Conservation (phyloP, 2,113 vertebrate genomes). For the Xiphophorus maculatus region DNA sequence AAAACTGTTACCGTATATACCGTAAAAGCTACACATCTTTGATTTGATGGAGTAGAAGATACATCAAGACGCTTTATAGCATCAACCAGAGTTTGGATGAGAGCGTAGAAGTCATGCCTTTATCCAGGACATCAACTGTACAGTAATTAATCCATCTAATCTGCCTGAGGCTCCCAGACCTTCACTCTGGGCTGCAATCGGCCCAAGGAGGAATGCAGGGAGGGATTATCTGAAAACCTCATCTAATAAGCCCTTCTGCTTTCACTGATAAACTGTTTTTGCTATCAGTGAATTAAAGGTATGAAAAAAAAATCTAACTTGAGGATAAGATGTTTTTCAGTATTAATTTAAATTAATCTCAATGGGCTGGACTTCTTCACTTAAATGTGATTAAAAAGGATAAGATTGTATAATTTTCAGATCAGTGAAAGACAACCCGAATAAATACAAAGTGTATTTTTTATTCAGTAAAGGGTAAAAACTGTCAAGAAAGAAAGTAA, state of each 20-base stretch:
- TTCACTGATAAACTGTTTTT: constrained; percentile 38
- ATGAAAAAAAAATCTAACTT: constrained; percentile 28
- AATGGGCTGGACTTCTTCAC: too few relatives aligned
- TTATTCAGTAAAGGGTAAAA: too few relatives aligned
- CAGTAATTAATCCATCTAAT: constrained; percentile 26
- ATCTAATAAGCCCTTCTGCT: constrained; percentile 44
- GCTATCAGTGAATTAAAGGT: constrained; percentile 8
- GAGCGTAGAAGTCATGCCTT: neutral
- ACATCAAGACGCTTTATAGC: too few relatives aligned
- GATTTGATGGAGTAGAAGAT: neutral
- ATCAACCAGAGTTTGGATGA: neutral
- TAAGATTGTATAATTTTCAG: too few relatives aligned
- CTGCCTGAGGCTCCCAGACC: constrained; percentile 22
- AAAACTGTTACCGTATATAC: neutral
- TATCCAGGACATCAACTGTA: constrained; percentile 5
- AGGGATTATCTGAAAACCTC: constrained; percentile 62
- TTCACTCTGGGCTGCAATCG: constrained; percentile 24
- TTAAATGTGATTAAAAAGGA: too few relatives aligned
- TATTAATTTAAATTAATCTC: too few relatives aligned
- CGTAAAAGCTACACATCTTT: neutral
- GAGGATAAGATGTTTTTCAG: neutral
- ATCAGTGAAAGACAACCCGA: too few relatives aligned
- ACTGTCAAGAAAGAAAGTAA: too few relatives aligned
- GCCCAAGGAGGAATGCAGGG: constrained; percentile 46
- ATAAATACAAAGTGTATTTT: too few relatives aligned